Base-by-base conservation (phyloP, 2,113 vertebrate genomes). In the Varanus komodoensis region DNA sequence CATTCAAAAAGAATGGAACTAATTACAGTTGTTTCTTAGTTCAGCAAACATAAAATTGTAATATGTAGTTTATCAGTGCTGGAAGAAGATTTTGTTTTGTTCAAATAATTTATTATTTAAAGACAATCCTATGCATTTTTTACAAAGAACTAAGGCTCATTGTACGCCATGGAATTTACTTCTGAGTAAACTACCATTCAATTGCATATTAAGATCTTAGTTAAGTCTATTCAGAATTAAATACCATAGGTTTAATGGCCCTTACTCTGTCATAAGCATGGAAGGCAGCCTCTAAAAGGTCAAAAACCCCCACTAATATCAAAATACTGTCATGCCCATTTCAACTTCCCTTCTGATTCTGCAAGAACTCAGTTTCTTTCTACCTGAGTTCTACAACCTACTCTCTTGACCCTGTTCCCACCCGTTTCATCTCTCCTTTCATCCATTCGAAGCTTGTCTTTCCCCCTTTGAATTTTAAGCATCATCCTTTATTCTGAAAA, bases 1-100 rank as follows among this genome's bases (percentile, higher is more conserved):
- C 0, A 12, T 84, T 92, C 44, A 83, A 87, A 50, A 38, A 90
- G 4, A 81, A 34, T 34, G 17, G n/a, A 92, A 50, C 44, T 88
- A 52, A 84, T 14, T 34, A 38, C 79, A 88, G 81, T 87, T 79
- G 89, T 73, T 4, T 74, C 8, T 50, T 8, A 3, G 61, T n/a
- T 86, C 85, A 71, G 54, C 29, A 32, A 9, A 79, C 78, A 27
- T 0, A 91, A 86, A 52, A 17, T n/a, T 81, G 52, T 4, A 68
- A 82, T 90, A 89, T 21, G 4, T 48, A 68, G 64, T 64, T 7
- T 44, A 11, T 50, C 27, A 78, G 89, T 89, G 87, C 27, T 23
- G 75, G 17, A 8, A 87, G 5, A 23, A 79, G 50, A 27, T 9
- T 52, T 82, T 61, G n/a, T 15, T 50, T 48, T 12, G 44, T 19